Percentiles rank a stretch among this genome's conserved stretches.
phyloP scores from a whole-genome alignment of 2,797 vertebrate species.

The Myotis pilosus region DNA sequence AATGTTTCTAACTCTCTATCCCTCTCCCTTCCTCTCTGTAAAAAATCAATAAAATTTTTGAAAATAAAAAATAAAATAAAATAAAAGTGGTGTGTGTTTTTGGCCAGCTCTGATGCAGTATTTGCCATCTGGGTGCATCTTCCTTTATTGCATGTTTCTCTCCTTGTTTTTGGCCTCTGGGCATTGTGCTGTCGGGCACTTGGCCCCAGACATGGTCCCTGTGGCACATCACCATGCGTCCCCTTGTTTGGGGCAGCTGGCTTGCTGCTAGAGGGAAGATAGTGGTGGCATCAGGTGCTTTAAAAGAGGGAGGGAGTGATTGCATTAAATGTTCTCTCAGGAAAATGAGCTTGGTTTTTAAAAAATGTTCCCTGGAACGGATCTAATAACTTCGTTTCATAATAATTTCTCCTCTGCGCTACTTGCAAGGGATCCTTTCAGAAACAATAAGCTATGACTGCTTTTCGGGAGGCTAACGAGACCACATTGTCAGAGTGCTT shows the following conservation, averaged over 20 bases:
- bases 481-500: not conserved
- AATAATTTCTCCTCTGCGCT: slow-evolving; percentile 54
- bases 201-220: not conserved
- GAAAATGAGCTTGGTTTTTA: slow-evolving; percentile 44
- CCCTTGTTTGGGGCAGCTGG: not conserved
- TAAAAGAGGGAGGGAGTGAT: not conserved
- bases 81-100: not conserved
- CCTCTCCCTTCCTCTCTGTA: too few relatives aligned
- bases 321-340: slow-evolving; percentile 40
- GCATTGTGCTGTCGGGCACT: not conserved
- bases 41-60: too few relatives aligned
- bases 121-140: not conserved
- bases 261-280: not conserved
- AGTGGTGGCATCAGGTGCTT: not conserved
- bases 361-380: not conserved
- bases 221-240: not conserved
- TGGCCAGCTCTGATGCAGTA: not conserved
- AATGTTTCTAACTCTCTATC: too few relatives aligned
- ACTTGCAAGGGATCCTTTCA: slow-evolving; percentile 51
- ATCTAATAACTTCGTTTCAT: slow-evolving; percentile 57
- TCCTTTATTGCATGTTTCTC: not conserved
- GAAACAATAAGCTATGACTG: not conserved
- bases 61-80: not conserved
- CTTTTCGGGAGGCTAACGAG: not conserved
- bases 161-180: not conserved